These are phyloP conservation scores for Drosophila pegasa DNA, from an alignment of 2,888 invertebrate species.

Conservation along the genomic window DNA sequence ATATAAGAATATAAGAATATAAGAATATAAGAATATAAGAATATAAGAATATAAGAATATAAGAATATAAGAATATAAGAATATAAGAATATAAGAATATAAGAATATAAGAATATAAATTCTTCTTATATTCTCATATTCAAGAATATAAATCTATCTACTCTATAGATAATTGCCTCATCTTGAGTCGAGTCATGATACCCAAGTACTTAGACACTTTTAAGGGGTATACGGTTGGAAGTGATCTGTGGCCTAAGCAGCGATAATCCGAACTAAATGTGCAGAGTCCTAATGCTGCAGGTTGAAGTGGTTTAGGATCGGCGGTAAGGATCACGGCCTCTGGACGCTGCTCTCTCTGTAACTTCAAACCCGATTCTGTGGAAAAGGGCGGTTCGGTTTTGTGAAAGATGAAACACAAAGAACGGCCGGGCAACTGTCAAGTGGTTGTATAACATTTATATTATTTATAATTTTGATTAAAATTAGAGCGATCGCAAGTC, in stretches of 20 bases:
- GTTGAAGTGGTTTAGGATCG: constrained; percentile 19
- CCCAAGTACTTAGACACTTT: background rate
- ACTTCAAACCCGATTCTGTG: constrained; percentile 67
- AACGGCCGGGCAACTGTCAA: constrained; percentile 53
- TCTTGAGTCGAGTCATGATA: background rate
- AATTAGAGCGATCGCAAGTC: constrained; percentile 66
- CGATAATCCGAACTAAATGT: constrained; percentile 76
- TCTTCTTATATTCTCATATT: too few species aligned
- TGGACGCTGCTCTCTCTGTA: constrained; percentile 19
- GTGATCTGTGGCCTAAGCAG: constrained; percentile 44
- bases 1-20: constrained; percentile 1
- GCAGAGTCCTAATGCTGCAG: constrained; percentile 27
- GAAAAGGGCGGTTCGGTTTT: constrained; percentile 69
- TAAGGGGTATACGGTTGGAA: constrained; percentile 16
- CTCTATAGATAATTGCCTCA: too few species aligned
- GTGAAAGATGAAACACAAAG: constrained; percentile 76
- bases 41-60: background rate
- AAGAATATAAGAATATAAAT: background rate
- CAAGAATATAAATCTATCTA: too few species aligned
- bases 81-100: background rate
- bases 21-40: background rate
- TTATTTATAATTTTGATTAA: constrained; percentile 74
- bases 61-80: background rate
- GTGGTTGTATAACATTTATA: constrained; percentile 66
- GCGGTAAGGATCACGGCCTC: constrained; percentile 17